A percentile compares a stretch with the other conserved stretches of the same genome.
Evolutionary conservation across 2,888 invertebrate species (phyloP).

Genomic region (Mesodorylaimus sp.): DNA sequence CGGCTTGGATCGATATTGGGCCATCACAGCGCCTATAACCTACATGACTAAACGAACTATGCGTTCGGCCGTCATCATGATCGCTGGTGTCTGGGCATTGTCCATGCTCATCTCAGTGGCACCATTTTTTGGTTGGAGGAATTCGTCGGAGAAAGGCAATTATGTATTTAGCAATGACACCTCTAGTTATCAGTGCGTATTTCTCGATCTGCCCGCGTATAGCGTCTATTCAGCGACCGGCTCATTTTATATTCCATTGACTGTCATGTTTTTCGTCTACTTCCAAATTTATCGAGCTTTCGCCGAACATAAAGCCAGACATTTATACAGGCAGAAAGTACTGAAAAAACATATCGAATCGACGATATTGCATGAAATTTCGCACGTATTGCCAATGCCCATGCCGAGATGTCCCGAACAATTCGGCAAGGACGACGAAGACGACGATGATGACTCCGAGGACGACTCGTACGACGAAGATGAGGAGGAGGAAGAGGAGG

Average conservation of each 20-base stretch:
- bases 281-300: constrained; percentile 63
- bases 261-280: constrained; percentile 99
- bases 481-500: too few relatives aligned
- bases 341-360: constrained; percentile 30
- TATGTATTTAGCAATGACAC: constrained; percentile 4
- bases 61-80: constrained; percentile 31
- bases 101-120: constrained; percentile 35
- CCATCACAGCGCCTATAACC: constrained; percentile 35
- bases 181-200: constrained; percentile 17
- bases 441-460: constrained; percentile 8
- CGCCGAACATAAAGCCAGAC: constrained; percentile 30
- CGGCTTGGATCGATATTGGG: constrained; percentile 35
- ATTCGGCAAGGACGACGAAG: constrained; percentile 8
- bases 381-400: constrained; percentile 25
- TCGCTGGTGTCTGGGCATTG: constrained; percentile 34
- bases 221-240: constrained; percentile 41
- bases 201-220: constrained; percentile 32
- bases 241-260: constrained; percentile 95
- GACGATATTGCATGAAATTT: constrained; percentile 29
- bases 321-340: constrained; percentile 28
- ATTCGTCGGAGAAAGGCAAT: constrained; percentile 15
- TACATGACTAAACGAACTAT: constrained; percentile 32
- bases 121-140: constrained; percentile 36
- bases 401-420: too few relatives aligned
- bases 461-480: too few relatives aligned